phyloP scores from a whole-genome alignment of 2,888 invertebrate genomes.

The Nephrotoma flavescens region DNA sequence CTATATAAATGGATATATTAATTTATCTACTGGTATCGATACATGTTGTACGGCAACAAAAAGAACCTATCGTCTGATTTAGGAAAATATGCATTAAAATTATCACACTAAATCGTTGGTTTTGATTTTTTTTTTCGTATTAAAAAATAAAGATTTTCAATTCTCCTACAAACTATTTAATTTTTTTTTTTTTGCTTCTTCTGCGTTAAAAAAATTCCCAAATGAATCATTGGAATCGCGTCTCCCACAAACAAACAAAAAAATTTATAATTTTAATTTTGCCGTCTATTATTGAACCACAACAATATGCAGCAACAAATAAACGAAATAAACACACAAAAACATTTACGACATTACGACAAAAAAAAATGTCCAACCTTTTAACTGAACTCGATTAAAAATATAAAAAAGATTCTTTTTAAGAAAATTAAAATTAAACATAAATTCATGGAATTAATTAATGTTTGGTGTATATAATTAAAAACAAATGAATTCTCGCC shows the following conservation, averaged over 20 bases:
- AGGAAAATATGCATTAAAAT: not conserved
- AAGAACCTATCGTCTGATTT: not conserved
- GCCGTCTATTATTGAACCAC: not conserved
- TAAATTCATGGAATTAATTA: slow-evolving; percentile 4
- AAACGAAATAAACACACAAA: not conserved
- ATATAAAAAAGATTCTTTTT: not conserved
- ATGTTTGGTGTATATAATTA: slow-evolving; percentile 4
- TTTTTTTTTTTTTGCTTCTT: not conserved
- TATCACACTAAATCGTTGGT: not conserved
- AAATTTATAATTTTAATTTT: not conserved
- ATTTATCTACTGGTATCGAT: not conserved
- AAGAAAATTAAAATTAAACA: slow-evolving; percentile 2
- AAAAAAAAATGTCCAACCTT: slow-evolving; percentile 1
- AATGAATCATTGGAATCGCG: not conserved
- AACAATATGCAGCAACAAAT: not conserved
- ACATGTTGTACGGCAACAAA: not conserved
- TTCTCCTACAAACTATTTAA: not conserved
- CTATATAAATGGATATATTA: not conserved
- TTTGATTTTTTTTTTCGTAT: not conserved
- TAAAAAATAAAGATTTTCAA: not conserved
- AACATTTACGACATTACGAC: not conserved
- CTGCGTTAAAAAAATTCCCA: not conserved
- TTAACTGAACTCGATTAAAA: not conserved
- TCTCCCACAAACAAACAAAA: not conserved
- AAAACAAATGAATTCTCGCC: slow-evolving; percentile 4